Evolutionary conservation across 2,797 vertebrate genomes (phyloP).

Genomic region (Cyprinella venusta): DNA sequence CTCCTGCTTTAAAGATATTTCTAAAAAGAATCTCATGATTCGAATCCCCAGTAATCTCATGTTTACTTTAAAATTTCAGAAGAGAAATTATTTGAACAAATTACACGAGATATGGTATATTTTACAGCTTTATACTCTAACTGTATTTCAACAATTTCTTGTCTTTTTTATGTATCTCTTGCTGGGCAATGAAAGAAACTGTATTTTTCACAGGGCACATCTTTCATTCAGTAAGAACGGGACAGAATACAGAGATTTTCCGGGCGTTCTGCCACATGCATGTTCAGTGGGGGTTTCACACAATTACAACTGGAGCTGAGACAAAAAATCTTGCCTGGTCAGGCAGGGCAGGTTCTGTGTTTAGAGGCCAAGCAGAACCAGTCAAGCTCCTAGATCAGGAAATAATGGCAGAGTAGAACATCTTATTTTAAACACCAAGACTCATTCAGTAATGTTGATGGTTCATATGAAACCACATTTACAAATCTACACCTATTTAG

Average conservation of each 20-base stretch:
- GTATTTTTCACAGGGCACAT: constrained; percentile 1
- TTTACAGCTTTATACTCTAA: background rate
- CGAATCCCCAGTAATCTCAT: background rate
- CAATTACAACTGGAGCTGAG: constrained; percentile 28
- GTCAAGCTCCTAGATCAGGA: constrained; percentile 48
- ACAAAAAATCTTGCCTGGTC: constrained; percentile 19
- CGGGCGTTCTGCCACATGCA: constrained; percentile 46
- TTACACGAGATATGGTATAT: background rate
- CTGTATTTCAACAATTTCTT: no score
- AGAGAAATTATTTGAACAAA: background rate
- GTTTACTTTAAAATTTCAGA: background rate
- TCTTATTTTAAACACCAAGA: constrained; percentile 55
- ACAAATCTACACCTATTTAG: background rate
- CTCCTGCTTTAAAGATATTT: background rate
- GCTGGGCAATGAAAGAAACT: background rate
- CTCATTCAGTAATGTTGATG: background rate
- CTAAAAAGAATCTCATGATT: background rate
- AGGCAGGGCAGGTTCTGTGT: constrained; percentile 14
- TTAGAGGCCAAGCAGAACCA: constrained; percentile 25
- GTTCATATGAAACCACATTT: background rate
- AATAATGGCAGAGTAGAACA: constrained; percentile 47
- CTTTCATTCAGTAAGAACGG: constrained; percentile 15
- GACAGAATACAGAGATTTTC: constrained; percentile 41
- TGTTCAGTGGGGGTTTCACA: constrained; percentile 49
- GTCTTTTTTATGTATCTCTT: background rate